Evolutionary conservation across 92 coral and sea anemone genomes (phyloP).

Genomic region (Phymanthus crucifer): DNA sequence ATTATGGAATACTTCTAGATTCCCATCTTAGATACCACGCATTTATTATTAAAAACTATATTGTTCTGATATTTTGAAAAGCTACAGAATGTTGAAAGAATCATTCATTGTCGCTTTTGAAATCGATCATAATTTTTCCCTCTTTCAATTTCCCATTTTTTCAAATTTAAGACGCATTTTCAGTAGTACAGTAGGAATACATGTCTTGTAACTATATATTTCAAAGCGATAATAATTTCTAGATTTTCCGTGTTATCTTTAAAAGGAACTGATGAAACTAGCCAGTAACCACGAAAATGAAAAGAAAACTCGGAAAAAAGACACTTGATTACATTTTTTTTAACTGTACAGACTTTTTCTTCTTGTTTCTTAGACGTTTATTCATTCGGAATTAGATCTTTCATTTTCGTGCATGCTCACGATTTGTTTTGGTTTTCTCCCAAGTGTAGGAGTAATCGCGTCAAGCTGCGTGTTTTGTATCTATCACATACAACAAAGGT

Average conservation of each 20-base stretch:
- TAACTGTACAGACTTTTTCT: too few relatives aligned
- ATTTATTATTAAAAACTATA: slow-evolving; percentile 12
- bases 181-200: too few relatives aligned
- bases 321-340: neutral
- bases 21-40: slow-evolving; percentile 15
- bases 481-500: neutral
- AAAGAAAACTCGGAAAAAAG: neutral
- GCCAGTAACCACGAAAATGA: neutral
- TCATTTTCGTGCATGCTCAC: neutral
- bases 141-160: neutral
- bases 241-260: neutral
- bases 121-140: neutral
- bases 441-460: neutral
- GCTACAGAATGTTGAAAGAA: neutral
- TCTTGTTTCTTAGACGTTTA: too few relatives aligned
- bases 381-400: neutral
- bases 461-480: neutral
- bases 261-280: neutral
- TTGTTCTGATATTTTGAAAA: neutral
- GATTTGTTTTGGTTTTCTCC: neutral
- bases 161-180: too few relatives aligned
- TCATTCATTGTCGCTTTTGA: neutral
- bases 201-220: too few relatives aligned
- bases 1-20: slow-evolving; percentile 15
- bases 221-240: too few relatives aligned